Evolutionary conservation across 1,140 invertebrate species (phyloP).

Genomic region (Tetranychus cinnabarinus): DNA sequence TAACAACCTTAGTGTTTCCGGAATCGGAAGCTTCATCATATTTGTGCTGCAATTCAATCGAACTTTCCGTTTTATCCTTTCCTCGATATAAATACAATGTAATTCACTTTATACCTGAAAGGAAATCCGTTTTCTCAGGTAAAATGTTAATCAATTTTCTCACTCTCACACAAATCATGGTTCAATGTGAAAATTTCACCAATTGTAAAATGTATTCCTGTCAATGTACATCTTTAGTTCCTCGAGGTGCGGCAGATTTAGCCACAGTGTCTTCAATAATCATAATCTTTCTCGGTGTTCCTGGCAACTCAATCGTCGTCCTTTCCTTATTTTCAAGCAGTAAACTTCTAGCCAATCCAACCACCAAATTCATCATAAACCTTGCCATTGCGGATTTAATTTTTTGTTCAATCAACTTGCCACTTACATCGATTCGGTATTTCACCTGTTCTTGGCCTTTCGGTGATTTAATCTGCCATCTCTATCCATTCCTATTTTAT

Average conservation of each 20-base stretch:
- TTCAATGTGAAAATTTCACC: too few relatives aligned
- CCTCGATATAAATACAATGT: too few relatives aligned
- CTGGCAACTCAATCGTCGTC: constrained; percentile 12
- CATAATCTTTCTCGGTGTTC: constrained; percentile 11
- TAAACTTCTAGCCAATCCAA: constrained; percentile 38
- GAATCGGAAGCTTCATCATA: too few relatives aligned
- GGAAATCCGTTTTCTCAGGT: too few relatives aligned
- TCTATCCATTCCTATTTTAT: constrained; percentile 70
- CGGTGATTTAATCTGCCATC: constrained; percentile 46
- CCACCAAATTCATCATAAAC: constrained; percentile 63
- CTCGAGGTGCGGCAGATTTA: constrained; percentile 9
- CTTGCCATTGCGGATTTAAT: constrained; percentile 59
- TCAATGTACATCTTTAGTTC: background rate
- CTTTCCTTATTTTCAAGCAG: constrained; percentile 7
- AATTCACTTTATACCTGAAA: too few relatives aligned
- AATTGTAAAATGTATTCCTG: too few relatives aligned
- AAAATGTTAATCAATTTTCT: too few relatives aligned
- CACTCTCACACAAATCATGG: too few relatives aligned
- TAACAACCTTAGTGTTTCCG: too few relatives aligned
- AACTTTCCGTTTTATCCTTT: too few relatives aligned
- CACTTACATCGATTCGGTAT: constrained; percentile 41
- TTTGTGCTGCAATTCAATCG: too few relatives aligned
- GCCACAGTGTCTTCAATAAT: constrained; percentile 9
- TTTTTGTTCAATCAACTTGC: constrained; percentile 58
- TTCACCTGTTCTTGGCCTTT: constrained; percentile 58